Evolutionary conservation across 92 coral and sea anemone species (phyloP).

Genomic region (Scolanthus callimorphus): DNA sequence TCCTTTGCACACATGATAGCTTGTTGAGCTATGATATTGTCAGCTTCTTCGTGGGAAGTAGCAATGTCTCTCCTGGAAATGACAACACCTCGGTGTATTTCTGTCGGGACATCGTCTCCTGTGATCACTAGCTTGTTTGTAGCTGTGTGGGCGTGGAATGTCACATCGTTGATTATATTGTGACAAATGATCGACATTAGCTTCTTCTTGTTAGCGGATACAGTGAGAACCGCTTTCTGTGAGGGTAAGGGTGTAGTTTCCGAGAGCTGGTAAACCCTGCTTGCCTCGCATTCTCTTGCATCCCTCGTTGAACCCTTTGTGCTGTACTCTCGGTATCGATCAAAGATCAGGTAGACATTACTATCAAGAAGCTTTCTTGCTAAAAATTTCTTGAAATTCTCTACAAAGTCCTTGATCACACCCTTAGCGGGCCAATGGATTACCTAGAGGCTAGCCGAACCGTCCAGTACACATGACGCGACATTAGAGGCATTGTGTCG

Average conservation of each 20-base stretch:
- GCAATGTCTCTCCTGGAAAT: conserved; percentile 53
- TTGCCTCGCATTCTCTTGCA: conserved; percentile 34
- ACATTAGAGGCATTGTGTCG: no score
- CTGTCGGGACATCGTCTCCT: conserved; percentile 43
- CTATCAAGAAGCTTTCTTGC: conserved; percentile 22
- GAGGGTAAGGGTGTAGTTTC: conserved; percentile 54
- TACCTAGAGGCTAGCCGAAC: conserved; percentile 63
- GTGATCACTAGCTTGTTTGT: conserved; percentile 40
- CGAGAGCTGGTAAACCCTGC: conserved; percentile 37
- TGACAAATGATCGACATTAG: conserved; percentile 44
- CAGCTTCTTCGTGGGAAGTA: conserved; percentile 63
- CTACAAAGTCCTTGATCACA: conserved; percentile 27
- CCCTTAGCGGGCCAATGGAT: conserved; percentile 54
- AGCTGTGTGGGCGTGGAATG: conserved; percentile 39
- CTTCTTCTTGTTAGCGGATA: conserved; percentile 51
- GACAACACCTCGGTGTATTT: conserved; percentile 56
- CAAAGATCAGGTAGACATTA: conserved; percentile 59
- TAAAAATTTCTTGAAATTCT: conserved; percentile 43
- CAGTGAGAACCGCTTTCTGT: conserved; percentile 56
- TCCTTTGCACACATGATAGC: conserved; percentile 61
- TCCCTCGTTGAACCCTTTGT: conserved; percentile 50
- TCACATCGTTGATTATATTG: conserved; percentile 23
- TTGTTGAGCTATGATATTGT: conserved; percentile 56
- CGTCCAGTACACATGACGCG: no score
- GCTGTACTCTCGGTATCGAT: conserved; percentile 61